Evolutionary conservation across 2,113 vertebrate species (phyloP), one percentile per base, ranked within the genome.

Genomic region (Tringa solitaria): DNA sequence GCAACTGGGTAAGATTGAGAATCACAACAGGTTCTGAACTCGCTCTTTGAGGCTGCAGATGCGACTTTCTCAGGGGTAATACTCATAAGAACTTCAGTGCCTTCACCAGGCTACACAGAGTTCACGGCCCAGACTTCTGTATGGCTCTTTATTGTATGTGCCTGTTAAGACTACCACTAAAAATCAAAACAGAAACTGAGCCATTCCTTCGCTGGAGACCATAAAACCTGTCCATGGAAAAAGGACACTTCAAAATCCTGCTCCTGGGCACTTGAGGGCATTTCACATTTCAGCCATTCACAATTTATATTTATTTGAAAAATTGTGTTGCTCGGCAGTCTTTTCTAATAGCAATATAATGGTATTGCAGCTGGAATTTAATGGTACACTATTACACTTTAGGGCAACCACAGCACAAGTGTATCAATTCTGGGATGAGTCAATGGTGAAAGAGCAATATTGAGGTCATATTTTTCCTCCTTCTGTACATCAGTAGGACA

Each of bases 271-370:
- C 79, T 95, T 95, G 70, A 95, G 83, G 84, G 87, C 68, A 92
- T 95, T 96, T 97, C 90, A 92, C 77, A 92, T 92, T 96, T 95
- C 73, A 90, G 85, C 82, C 75, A 84, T 78, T 95, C 96, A 94
- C 87, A 97, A 92, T 97, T 97, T 97, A 97, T 97, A 97, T 95
- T 97, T 97, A 96, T 95, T 95, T 97, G 95, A 97, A 97, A 95
- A 97, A 96, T 63, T 53, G 87, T 94, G 74, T 92, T 95, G 60
- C 77, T 95, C 9, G 43, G 84, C 94, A 93, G 93, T 95, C 95
- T 94, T 96, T 97, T 92, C 93, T 97, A 97, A 96, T 95, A 96
- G 92, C 87, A 89, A 90, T 95, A 91, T 97, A 97, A 97, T 97
- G 82, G 82, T 86, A 96, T 96, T 96, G 93, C 92, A 65, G 93